phyloP scores from a whole-genome alignment of 2,888 invertebrate species.

The Netelia virgata region DNA sequence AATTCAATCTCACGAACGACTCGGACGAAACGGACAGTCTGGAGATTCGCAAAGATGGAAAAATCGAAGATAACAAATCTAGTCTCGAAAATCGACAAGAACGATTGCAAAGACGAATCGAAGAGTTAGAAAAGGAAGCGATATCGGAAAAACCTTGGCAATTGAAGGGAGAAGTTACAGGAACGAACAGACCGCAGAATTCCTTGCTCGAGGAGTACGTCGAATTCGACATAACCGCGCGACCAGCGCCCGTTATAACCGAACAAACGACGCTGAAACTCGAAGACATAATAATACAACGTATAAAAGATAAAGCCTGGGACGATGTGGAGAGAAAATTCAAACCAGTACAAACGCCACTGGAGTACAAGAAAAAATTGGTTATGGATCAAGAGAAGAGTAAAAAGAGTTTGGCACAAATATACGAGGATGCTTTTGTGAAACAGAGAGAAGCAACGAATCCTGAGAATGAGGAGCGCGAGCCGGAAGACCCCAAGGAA shows the following conservation, averaged over 20 bases:
- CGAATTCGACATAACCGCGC: conserved; percentile 93
- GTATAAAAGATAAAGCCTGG: conserved; percentile 97
- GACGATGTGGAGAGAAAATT: conserved; percentile 96
- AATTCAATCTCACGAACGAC: conserved; percentile 80
- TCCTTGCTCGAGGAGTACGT: conserved; percentile 96
- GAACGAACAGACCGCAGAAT: conserved; percentile 93
- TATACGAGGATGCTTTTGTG: conserved; percentile 96
- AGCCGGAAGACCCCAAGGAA: conserved; percentile 90
- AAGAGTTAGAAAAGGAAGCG: conserved; percentile 90
- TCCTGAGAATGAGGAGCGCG: conserved; percentile 86
- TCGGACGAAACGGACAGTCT: conserved; percentile 79
- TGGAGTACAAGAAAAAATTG: conserved; percentile 94
- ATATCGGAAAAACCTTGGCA: conserved; percentile 97
- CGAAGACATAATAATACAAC: conserved; percentile 95
- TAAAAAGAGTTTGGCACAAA: conserved; percentile 95
- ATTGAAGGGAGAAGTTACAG: conserved; percentile 95
- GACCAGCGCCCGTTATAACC: conserved; percentile 96
- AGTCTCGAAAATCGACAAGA: conserved; percentile 92
- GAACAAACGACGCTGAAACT: conserved; percentile 94
- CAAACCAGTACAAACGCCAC: conserved; percentile 93
- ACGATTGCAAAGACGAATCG: conserved; percentile 89
- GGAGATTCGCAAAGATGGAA: conserved; percentile 70
- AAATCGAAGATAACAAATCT: conserved; percentile 84
- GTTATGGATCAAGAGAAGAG: conserved; percentile 97
- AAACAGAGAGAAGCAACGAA: conserved; percentile 88